These are phyloP conservation scores for Palaemon carinicauda DNA, from an alignment of 1,140 invertebrate genomes.

Conservation along the genomic window DNA sequence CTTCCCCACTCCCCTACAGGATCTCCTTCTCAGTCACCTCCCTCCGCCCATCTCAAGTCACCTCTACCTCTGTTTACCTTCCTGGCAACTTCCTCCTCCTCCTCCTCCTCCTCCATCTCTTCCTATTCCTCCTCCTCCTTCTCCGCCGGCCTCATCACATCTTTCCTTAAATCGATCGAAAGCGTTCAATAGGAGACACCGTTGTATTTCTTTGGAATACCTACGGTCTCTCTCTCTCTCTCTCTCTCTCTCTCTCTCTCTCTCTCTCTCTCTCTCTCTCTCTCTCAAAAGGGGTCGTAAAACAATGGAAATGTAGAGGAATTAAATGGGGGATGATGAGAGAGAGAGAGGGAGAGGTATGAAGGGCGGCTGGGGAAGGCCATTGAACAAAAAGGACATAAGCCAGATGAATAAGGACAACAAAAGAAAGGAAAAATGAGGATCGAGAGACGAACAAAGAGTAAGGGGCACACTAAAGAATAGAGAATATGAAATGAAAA, in stretches of 20 bases:
- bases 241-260: slow-evolving; percentile 12
- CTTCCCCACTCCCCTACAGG: background rate
- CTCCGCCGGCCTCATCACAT: background rate
- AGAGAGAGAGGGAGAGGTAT: background rate
- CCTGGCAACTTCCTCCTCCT: too few species aligned
- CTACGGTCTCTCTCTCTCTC: background rate
- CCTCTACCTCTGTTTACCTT: background rate
- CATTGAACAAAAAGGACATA: background rate
- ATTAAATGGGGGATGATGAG: background rate
- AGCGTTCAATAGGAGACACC: background rate
- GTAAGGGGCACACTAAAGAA: background rate
- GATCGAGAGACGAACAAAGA: background rate
- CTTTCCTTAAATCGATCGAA: background rate
- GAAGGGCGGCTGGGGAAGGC: background rate
- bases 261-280: slow-evolving; percentile 6
- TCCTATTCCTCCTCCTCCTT: background rate
- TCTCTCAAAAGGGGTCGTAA: background rate
- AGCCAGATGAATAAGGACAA: background rate
- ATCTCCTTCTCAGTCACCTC: too few species aligned
- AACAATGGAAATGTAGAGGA: background rate
- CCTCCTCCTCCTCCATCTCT: background rate
- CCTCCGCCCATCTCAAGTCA: too few species aligned
- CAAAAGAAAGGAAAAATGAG: background rate
- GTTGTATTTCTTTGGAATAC: background rate
- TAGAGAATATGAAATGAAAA: too few species aligned